Evolutionary conservation across 2,888 invertebrate genomes (phyloP).

Genomic region (Trachelus iudaicus): DNA sequence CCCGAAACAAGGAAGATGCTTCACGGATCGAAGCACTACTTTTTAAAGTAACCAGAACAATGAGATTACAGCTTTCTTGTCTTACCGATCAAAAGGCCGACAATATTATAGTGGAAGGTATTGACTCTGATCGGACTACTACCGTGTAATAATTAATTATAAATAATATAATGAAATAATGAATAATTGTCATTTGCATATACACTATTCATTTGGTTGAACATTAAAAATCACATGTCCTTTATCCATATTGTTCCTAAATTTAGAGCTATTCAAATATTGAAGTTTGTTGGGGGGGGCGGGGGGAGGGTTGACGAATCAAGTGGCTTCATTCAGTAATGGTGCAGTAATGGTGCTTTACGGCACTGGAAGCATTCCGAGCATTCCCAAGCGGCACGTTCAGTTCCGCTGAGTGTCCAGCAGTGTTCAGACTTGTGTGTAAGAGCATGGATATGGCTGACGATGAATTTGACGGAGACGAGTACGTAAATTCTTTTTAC

Average conservation of each 20-base stretch:
- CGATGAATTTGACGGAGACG: constrained; percentile 87
- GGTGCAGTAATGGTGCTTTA: background rate
- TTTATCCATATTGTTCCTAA: background rate
- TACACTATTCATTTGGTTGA: background rate
- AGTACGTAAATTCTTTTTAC: constrained; percentile 63
- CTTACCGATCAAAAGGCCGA: constrained; percentile 33
- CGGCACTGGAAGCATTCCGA: background rate
- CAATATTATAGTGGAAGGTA: background rate
- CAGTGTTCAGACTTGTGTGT: too few relatives aligned
- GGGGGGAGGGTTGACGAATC: too few relatives aligned
- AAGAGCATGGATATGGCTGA: constrained; percentile 75
- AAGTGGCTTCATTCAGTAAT: background rate
- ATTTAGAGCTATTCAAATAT: background rate
- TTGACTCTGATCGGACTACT: background rate
- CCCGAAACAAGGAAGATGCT: constrained; percentile 71
- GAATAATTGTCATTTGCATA: background rate
- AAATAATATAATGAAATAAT: background rate
- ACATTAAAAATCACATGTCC: background rate
- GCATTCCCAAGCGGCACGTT: too few relatives aligned
- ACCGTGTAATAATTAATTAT: background rate
- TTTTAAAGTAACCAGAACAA: constrained; percentile 53
- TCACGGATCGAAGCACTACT: constrained; percentile 53
- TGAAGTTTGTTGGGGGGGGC: background rate
- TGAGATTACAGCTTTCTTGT: constrained; percentile 59
- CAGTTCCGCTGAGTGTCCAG: too few relatives aligned